Evolutionary conservation across 2,888 invertebrate species (phyloP).

Genomic region (Branchinecta sandiegonensis): DNA sequence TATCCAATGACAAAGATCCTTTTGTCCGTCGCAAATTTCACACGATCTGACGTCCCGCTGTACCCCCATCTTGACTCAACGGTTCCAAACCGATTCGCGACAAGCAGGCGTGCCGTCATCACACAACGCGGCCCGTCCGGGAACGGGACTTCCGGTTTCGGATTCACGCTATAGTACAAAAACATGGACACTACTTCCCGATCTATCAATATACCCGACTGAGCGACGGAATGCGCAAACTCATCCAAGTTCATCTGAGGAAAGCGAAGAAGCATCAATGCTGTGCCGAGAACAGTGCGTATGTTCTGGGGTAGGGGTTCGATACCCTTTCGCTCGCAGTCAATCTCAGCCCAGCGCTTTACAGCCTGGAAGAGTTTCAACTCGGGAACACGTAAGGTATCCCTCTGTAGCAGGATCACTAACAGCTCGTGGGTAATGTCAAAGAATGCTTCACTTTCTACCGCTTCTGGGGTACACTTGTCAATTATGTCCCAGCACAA

Average conservation of each 20-base stretch:
- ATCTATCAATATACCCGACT: slow-evolving; percentile 57
- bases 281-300: slow-evolving; percentile 49
- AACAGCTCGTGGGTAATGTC: slow-evolving; percentile 67
- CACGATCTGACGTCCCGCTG: slow-evolving; percentile 63
- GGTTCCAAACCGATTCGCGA: slow-evolving; percentile 55
- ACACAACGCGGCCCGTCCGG: slow-evolving; percentile 55
- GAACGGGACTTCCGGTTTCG: slow-evolving; percentile 57
- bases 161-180: slow-evolving; percentile 55
- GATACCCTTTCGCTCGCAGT: slow-evolving; percentile 51
- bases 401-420: slow-evolving; percentile 57
- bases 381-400: slow-evolving; percentile 61
- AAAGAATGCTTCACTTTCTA: slow-evolving; percentile 62
- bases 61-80: slow-evolving; percentile 71
- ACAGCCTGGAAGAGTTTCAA: slow-evolving; percentile 60
- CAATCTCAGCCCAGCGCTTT: slow-evolving; percentile 55
- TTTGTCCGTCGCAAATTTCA: slow-evolving; percentile 39
- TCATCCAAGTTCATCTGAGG: slow-evolving; percentile 74
- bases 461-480: slow-evolving; percentile 61
- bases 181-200: slow-evolving; percentile 58
- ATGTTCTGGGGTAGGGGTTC: slow-evolving; percentile 52
- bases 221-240: slow-evolving; percentile 60
- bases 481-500: slow-evolving; percentile 68
- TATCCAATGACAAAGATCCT: slow-evolving; percentile 67
- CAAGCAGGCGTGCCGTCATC: slow-evolving; percentile 61
- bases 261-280: slow-evolving; percentile 57